Conservation (phyloP, 2,113 vertebrate species). For the Indri indri region DNA sequence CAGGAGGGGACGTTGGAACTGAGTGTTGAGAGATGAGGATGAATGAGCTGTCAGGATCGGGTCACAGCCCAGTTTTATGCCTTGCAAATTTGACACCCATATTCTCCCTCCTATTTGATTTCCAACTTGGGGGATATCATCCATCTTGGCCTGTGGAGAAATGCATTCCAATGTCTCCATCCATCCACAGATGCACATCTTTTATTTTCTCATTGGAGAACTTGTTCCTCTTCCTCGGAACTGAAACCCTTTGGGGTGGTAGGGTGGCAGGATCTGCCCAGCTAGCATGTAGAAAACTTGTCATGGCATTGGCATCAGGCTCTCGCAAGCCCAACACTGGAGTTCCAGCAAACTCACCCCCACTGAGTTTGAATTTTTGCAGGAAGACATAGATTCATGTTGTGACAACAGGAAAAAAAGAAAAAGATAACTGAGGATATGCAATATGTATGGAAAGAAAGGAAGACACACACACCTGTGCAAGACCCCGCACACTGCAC, state of each 20-base stretch:
- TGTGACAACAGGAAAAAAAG: neutral
- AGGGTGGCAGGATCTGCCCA: neutral
- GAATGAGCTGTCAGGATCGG: neutral
- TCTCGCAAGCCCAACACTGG: neutral
- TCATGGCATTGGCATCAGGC: neutral
- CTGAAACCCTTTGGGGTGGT: neutral
- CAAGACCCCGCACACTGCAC: neutral
- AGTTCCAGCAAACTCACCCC: neutral
- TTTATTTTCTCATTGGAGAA: neutral
- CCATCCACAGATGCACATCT: neutral
- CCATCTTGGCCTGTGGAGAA: neutral
- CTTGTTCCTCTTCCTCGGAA: neutral
- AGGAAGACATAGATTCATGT: neutral
- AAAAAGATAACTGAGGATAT: neutral
- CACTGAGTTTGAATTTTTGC: neutral
- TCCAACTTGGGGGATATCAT: neutral
- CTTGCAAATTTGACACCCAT: neutral
- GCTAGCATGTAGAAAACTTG: neutral
- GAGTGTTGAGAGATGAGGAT: slow-evolving; percentile 30
- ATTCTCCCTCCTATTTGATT: neutral
- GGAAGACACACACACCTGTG: neutral
- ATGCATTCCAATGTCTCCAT: neutral
- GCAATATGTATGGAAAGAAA: neutral
- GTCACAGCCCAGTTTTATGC: neutral
- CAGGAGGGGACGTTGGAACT: neutral